Base-by-base conservation (phyloP, 2,113 vertebrate species). In the Tylochromis polylepis region DNA sequence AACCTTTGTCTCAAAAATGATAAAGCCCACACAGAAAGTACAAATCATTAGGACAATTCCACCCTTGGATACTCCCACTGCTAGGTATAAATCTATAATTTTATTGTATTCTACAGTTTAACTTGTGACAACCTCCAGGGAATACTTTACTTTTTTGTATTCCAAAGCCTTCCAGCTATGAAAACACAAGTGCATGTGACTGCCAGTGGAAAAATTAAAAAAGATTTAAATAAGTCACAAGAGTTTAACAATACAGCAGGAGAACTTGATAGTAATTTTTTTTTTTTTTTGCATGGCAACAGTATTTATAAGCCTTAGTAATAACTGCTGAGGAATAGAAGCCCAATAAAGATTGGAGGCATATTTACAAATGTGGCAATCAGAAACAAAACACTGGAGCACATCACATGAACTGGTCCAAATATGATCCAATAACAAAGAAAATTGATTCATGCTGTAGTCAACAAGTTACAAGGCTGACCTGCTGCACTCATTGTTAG, bases 1-100 rank as follows among this genome's bases (percentile, higher is more conserved):
- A 86, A 91, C 81, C 77, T 81, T 82, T 85, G 29, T 65, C 53
- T 92, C 72, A 81, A 41, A 85, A 58, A 85, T 58, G 59, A 90
- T 86, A 31, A 16, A 84, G 55, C 9, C 29, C 34, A 75, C 31
- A 57, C 2, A 41, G 12, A 46, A 46, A 62, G 41, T 65, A 58
- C 41, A 83, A 77, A 56, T 36, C 24, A 29, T 22, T 0, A 36
- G 29, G 75, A 77, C 79, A 79, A 49, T 41, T 86, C 31, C 57
- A 87, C 55, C 5, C 70, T 82, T 60, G 81, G 60, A 85, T 46
- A 22, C 46, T 59, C 38, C 53, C 49, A 72, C 36, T 12, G 20
- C 11, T 12, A 29, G 31, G 16, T 51, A 65, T 43, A 43, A 79
- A 91, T 70, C 12, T 83, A 34, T 70, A 57, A 85, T 87, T 79